Percentiles rank a stretch among this genome's conserved stretches.
phyloP scores from a whole-genome alignment of 1,140 invertebrate species.

The Zaprionus ghesquierei region DNA sequence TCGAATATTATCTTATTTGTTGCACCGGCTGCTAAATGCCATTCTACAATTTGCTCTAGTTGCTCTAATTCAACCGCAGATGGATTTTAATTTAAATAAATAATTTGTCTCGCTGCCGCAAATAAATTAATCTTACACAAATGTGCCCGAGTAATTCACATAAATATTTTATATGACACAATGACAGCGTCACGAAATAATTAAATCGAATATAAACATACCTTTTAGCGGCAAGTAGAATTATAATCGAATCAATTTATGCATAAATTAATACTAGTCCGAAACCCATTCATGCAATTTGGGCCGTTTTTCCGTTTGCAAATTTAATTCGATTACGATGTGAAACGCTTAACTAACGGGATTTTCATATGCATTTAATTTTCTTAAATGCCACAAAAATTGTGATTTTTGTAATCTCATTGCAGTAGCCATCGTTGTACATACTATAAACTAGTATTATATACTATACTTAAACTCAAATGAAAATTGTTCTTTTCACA shows the following conservation, averaged over 20 bases:
- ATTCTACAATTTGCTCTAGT: background rate
- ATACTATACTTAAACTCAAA: background rate
- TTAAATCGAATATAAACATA: constrained; percentile 37
- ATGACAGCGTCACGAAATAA: constrained; percentile 13
- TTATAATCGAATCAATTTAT: constrained; percentile 56
- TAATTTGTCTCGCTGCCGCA: constrained; percentile 36
- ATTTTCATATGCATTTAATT: constrained; percentile 32
- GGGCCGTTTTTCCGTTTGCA: background rate
- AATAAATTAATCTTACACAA: constrained; percentile 12
- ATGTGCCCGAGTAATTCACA: constrained; percentile 42
- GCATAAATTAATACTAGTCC: constrained; percentile 55
- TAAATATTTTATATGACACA: constrained; percentile 59
- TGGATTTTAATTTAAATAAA: constrained; percentile 65
- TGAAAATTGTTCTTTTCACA: constrained; percentile 1
- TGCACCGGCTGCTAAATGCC: background rate
- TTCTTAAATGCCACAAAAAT: background rate
- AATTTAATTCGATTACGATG: constrained; percentile 55
- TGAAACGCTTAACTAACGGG: constrained; percentile 30
- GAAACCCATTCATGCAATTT: constrained; percentile 18
- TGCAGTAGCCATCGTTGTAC: background rate
- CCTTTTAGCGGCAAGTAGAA: constrained; percentile 23
- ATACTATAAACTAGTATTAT: background rate
- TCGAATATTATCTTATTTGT: background rate
- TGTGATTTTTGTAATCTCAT: background rate
- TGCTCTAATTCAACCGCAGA: constrained; percentile 48